Evolutionary conservation across 2,113 vertebrate species (phyloP).

Genomic region (Tapirus terrestris): DNA sequence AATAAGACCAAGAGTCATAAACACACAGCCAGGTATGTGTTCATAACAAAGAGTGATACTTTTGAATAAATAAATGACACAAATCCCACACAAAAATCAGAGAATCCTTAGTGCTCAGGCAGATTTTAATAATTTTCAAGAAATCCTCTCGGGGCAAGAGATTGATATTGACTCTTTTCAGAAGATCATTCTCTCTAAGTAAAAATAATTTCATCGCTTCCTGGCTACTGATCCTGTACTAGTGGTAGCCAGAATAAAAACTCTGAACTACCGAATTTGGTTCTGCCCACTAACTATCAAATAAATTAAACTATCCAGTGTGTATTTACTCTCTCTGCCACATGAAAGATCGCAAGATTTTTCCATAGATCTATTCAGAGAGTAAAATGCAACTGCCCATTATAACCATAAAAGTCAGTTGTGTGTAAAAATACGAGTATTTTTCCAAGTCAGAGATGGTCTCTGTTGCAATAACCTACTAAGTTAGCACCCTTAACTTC

Average conservation of each 20-base stretch:
- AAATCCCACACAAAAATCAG: neutral
- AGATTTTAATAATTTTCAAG: constrained; percentile 20
- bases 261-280: neutral
- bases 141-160: neutral
- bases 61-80: neutral
- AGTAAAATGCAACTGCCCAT: neutral
- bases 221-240: neutral
- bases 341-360: neutral
- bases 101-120: neutral
- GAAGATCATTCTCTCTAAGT: neutral
- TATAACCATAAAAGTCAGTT: neutral
- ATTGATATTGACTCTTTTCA: neutral
- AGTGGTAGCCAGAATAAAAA: neutral
- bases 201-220: neutral
- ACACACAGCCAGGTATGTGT: neutral
- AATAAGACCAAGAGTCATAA: neutral
- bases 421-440: neutral
- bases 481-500: neutral
- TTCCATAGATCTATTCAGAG: neutral
- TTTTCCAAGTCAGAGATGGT: neutral
- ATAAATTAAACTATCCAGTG: neutral
- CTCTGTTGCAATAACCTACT: neutral
- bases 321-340: neutral
- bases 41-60: neutral
- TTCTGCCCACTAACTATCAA: neutral